phyloP scores from a whole-genome alignment of 1,140 invertebrate species.

The Telenomus remus region DNA sequence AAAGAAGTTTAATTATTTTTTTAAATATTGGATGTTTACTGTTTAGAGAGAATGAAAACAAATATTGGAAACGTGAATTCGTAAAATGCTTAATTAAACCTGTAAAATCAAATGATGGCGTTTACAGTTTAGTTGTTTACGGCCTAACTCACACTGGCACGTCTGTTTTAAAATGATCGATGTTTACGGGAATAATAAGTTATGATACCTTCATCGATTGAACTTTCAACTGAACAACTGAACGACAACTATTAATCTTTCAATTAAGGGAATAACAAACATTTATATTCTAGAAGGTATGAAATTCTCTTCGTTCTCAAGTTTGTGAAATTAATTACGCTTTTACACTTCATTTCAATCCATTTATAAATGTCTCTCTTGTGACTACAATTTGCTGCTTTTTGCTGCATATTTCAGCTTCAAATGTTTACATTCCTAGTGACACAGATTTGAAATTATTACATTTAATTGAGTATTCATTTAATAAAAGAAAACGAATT shows the following conservation, averaged over 20 bases:
- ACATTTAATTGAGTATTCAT: too few relatives aligned
- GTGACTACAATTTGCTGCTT: too few relatives aligned
- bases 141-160: neutral
- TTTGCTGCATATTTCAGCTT: too few relatives aligned
- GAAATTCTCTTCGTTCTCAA: neutral
- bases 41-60: too few relatives aligned
- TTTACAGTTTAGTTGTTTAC: neutral
- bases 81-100: too few relatives aligned
- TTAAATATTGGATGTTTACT: too few relatives aligned
- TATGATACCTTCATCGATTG: conserved; percentile 9
- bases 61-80: too few relatives aligned
- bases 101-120: too few relatives aligned
- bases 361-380: neutral
- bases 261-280: conserved; percentile 25
- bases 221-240: conserved; percentile 10
- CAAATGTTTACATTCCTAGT: too few relatives aligned
- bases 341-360: conserved; percentile 1
- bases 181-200: conserved; percentile 22
- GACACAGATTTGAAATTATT: too few relatives aligned
- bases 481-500: too few relatives aligned
- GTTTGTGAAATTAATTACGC: conserved; percentile 6
- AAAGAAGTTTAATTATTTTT: too few relatives aligned
- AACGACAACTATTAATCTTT: conserved; percentile 35
- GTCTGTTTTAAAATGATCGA: conserved; percentile 13
- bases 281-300: conserved; percentile 18